Evolutionary conservation across 1,140 invertebrate species (phyloP), one percentile per base, ranked within the genome.

Genomic region (Melanaphis sacchari): DNA sequence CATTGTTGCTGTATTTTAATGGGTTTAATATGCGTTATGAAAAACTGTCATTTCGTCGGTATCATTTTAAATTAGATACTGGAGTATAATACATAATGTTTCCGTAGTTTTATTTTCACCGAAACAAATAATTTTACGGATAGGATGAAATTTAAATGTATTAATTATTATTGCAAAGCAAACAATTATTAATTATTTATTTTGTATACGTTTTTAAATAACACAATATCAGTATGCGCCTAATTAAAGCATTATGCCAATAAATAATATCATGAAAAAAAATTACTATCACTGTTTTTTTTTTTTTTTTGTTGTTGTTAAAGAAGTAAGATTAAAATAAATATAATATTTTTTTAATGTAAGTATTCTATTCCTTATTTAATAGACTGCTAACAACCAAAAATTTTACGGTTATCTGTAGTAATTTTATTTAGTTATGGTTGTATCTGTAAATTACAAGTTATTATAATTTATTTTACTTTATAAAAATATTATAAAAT

Each of bases 51-150:
- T 88, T 88, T 88, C 85, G 21, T 49, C 43, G 43, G 31, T 49
- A 46, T 49, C 43, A 18, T 88, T 88, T 88, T 49, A 49, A 88
- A 88, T 88, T 82, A 82, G 59, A 76, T n/a, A 76, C 59, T 66
- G 31, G 11, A 15, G 31, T 31, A 59, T 31, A 15, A 31, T n/a
- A 31, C 54, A 11, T n/a, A 76, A 76, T 76, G 15, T 76, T 76
- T 76, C 59, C 59, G n/a, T 76, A 76, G 59, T 1, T 66, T 66
- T 66, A 66, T n/a, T 66, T 66, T 59, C 6, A 36, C 59, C n/a
- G 15, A 76, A 36, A 76, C 59, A n/a, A n/a, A 76, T 36, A 59
- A 76, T 11, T 66, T 76, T 36, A 15, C 4, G 31, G 59, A 76
- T 76, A 18, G 59, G 0, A 76, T 76, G 31, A n/a, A 76, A n/a